These are phyloP conservation scores for Gryllus longicercus DNA, from an alignment of 2,888 invertebrate genomes.

Conservation along the genomic window DNA sequence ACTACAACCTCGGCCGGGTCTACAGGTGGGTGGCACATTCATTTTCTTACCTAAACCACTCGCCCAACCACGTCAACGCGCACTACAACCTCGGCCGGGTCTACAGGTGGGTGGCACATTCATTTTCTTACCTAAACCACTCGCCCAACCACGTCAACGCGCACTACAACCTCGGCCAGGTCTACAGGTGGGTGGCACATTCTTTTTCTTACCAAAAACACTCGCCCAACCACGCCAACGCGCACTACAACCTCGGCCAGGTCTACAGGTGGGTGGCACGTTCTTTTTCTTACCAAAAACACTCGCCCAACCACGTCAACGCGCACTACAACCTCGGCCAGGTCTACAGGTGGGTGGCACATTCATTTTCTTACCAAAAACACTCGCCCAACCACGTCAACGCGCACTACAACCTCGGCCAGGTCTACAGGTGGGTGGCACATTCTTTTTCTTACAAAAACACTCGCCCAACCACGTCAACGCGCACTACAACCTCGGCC, in stretches of 20 bases:
- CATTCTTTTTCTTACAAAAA: not conserved
- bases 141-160: slow-evolving; percentile 77
- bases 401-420: slow-evolving; percentile 80
- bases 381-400: slow-evolving; percentile 73
- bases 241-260: not conserved
- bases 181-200: slow-evolving; percentile 64
- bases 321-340: not conserved
- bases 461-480: no score
- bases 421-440: slow-evolving; percentile 67
- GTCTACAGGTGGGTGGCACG: not conserved
- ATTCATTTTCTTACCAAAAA: no score
- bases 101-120: no score
- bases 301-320: not conserved
- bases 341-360: no score
- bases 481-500: not conserved
- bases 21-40: not conserved
- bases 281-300: not conserved
- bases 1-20: not conserved
- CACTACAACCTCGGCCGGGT: not conserved
- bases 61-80: not conserved
- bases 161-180: slow-evolving; percentile 77
- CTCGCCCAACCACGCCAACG: no score
- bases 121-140: slow-evolving; percentile 42
- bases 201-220: not conserved
- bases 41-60: not conserved